Evolutionary conservation across 1,140 invertebrate genomes (phyloP), one percentile per base, ranked within the genome.

Genomic region (Bombus pascuorum): DNA sequence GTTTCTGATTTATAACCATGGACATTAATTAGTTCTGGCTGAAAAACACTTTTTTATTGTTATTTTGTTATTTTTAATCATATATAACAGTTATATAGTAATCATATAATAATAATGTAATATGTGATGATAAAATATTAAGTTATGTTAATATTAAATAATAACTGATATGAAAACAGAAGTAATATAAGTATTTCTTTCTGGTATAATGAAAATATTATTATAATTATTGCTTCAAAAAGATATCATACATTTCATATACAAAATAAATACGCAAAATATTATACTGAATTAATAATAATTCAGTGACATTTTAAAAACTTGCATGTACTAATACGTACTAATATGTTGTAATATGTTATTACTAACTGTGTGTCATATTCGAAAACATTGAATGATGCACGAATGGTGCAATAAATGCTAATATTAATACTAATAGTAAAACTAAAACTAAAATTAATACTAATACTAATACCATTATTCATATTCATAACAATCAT

Each of bases 1-100:
- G 95, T 96, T 92, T 98, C 96, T 6, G 96, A 94, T 3, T 95
- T 95, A 91, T 97, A 97, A 47, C 97, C 97, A 86, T 96, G 94
- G 89, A 92, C 92, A 75, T 86, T 76, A 34, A 96, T 95, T n/a
- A 96, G 85, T 94, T 96, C 94, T 74, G 95, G 94, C 96, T 96
- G 91, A 53, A 94, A 95, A 92, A 78, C 86, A 78, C 3, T 34
- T 18, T 78, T 74, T 8, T 2, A 80, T n/a, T 37, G 22, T 62
- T 47, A 68, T 37, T 22, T 34, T 32, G 28, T 32, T 34, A 47
- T 34, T 47, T 22, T 74, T 28, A 66, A 59, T 81, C 3, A 65
- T 32, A 57, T 32, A 75, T 44, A 13, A 70, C 4, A n/a, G 2
- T 62, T 62, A n/a, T 13, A n/a, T 13, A 4, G 13, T 62, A 10